Percentiles rank a stretch among this genome's conserved stretches.
Conservation (phyloP, 1,140 invertebrate species). For the Brachionus manjavacas region DNA sequence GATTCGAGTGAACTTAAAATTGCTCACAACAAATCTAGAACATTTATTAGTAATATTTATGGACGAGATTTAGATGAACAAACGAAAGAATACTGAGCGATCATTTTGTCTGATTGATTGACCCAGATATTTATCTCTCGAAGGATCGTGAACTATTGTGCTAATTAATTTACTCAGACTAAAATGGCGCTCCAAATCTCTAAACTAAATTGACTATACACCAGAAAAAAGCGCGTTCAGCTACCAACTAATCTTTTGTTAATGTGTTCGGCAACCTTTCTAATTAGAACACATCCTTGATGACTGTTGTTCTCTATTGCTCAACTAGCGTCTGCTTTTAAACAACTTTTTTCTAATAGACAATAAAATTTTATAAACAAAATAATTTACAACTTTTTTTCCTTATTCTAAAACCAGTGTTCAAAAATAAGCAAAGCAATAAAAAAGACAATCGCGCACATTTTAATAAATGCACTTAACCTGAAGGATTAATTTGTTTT, state of each 20-base stretch:
- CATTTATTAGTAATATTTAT: neutral
- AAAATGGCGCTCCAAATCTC: neutral
- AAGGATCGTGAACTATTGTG: neutral
- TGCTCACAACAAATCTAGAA: neutral
- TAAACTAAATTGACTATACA: neutral
- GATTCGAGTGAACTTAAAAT: neutral
- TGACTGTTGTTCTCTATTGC: too few relatives aligned
- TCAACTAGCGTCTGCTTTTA: too few relatives aligned
- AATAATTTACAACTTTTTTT: neutral
- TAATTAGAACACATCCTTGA: too few relatives aligned
- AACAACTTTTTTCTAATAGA: neutral
- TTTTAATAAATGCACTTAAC: neutral
- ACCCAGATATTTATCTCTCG: neutral
- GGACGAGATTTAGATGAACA: neutral
- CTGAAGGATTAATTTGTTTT: too few relatives aligned
- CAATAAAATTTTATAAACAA: neutral
- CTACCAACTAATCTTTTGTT: neutral
- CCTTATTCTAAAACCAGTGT: neutral
- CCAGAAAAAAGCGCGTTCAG: neutral
- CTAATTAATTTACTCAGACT: neutral
- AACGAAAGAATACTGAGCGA: neutral
- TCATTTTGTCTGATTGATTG: neutral
- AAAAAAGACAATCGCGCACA: neutral
- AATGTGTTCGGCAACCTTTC: neutral
- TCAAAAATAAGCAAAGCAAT: neutral